Percentiles rank a stretch among this genome's conserved stretches.
Conservation (phyloP, 2,888 invertebrate genomes). For the Lottia scabra region DNA sequence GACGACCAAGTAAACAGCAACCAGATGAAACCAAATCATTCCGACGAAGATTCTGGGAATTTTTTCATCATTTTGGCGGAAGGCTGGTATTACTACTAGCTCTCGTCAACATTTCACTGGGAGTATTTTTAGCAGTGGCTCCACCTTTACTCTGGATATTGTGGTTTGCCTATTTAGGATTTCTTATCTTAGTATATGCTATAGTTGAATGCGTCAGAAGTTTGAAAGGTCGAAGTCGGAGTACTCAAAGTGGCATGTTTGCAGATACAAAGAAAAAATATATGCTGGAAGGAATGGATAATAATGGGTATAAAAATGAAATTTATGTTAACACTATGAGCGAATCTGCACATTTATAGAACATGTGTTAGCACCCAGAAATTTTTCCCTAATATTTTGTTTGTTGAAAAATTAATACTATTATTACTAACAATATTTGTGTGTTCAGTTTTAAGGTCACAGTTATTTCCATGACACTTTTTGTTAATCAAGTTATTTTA, state of each 20-base stretch:
- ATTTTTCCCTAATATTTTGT: background rate
- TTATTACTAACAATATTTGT: too few relatives aligned
- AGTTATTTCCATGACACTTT: too few relatives aligned
- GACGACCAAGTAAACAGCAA: constrained; percentile 31
- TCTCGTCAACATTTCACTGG: constrained; percentile 40
- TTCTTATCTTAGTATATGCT: constrained; percentile 29
- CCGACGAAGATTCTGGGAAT: constrained; percentile 37
- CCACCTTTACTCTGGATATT: constrained; percentile 31
- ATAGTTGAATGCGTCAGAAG: constrained; percentile 19
- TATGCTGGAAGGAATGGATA: background rate
- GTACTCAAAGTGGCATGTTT: background rate
- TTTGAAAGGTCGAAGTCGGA: background rate
- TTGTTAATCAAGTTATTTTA: too few relatives aligned
- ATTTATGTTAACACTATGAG: background rate
- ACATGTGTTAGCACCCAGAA: background rate
- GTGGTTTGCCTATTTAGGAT: constrained; percentile 41
- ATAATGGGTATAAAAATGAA: background rate
- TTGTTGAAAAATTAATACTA: too few relatives aligned
- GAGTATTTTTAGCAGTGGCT: constrained; percentile 38
- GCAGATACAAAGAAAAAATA: background rate
- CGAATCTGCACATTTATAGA: constrained; percentile 1
- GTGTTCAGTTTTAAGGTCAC: too few relatives aligned
- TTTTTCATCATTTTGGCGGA: constrained; percentile 35
- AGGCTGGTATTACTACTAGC: constrained; percentile 33
- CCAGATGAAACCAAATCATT: constrained; percentile 23